Conservation (phyloP, 2,113 vertebrate genomes). For the Brienomyrus longianalis region DNA sequence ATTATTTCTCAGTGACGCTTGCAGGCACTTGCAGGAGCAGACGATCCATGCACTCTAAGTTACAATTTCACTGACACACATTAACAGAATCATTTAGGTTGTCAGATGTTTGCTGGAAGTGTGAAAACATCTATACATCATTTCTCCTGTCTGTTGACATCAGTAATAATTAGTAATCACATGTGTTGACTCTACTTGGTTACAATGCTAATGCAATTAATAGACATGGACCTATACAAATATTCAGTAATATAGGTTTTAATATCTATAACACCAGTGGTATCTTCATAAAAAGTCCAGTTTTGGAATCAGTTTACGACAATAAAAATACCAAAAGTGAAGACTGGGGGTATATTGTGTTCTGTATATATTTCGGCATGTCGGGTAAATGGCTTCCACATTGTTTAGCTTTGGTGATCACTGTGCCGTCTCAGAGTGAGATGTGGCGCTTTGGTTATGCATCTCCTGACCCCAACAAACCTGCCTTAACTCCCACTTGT, state of each 20-base stretch:
- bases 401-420: neutral
- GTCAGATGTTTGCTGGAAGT: neutral
- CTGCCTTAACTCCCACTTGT: constrained; percentile 43
- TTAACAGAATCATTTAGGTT: neutral
- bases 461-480: constrained; percentile 38
- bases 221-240: neutral
- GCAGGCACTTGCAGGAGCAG: neutral
- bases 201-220: neutral
- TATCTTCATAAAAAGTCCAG: neutral
- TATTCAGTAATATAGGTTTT: neutral
- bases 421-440: neutral
- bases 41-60: neutral
- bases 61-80: neutral
- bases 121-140: neutral
- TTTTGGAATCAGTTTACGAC: neutral
- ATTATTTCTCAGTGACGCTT: neutral
- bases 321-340: neutral
- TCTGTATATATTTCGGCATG: neutral
- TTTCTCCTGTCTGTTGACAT: neutral
- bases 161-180: neutral
- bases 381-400: neutral
- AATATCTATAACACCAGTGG: neutral
- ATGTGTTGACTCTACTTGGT: neutral
- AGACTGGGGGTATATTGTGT: neutral
- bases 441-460: neutral